These are phyloP conservation scores for Phalanger gymnotis DNA, from an alignment of 2,797 vertebrate genomes.

Conservation along the genomic window DNA sequence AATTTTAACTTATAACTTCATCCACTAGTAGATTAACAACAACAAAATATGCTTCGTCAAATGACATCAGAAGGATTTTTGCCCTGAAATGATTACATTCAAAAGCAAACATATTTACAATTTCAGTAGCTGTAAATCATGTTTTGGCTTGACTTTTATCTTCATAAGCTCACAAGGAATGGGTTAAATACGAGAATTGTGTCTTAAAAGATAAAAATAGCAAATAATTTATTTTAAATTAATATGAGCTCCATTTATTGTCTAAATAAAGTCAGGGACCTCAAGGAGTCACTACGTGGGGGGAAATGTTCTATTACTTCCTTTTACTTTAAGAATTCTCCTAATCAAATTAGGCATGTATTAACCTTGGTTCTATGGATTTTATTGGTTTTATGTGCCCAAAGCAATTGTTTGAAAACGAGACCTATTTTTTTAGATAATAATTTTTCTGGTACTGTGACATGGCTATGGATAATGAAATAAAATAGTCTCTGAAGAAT, in stretches of 20 bases:
- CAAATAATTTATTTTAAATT: conserved; percentile 9
- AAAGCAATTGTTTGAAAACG: neutral
- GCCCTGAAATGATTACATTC: conserved; percentile 16
- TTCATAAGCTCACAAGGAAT: neutral
- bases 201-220: neutral
- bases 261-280: neutral
- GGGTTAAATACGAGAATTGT: neutral
- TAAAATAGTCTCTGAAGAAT: neutral
- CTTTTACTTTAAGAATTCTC: neutral
- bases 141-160: neutral
- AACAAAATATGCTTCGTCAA: conserved; percentile 2
- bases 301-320: neutral
- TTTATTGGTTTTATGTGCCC: neutral
- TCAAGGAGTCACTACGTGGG: neutral
- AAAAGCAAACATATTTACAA: conserved; percentile 24
- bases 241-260: neutral
- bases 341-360: neutral
- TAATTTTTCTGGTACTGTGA: neutral
- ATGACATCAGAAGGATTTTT: neutral
- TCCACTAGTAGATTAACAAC: neutral
- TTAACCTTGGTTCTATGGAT: too few relatives aligned
- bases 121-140: neutral
- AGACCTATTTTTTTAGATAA: neutral
- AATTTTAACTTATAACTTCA: conserved; percentile 25
- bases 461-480: neutral